Evolutionary conservation across 1,140 invertebrate species (phyloP), one percentile per base, ranked within the genome.

Genomic region (Rhysida immarginata): DNA sequence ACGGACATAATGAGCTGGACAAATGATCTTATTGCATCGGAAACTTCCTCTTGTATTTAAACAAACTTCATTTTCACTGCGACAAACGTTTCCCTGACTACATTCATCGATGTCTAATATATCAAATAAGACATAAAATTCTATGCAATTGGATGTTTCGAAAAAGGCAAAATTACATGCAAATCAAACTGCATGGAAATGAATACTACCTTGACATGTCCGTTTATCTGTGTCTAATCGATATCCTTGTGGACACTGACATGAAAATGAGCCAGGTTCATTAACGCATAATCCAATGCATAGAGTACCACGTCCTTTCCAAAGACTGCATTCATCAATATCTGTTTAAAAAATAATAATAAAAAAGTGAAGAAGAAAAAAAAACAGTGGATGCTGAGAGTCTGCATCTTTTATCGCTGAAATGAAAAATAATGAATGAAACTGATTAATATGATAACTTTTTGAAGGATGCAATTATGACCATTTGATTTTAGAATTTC

Each of bases 51-150:
- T 74, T 0, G 81, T 89, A 68, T 99, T 98, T 53, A 94, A 79
- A 66, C 95, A 99, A 26, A 86, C 81, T 61, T 90, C 81, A 50
- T 85, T 80, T 0, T 68, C 60, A 29, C 77, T 76, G 54, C 75
- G 78, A 58, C 81, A 83, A 1, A 78, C 74, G 11, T 73, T 74
- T 2, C 74, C 75, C 1, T 68, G 68, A n/a, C 75, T 72, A 64
- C 91, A 96, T 70, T 96, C 92, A 66, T 96, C 83, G 59, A 94
- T 83, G 73, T 96, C 91, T 82, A 62, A n/a, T n/a, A n/a, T n/a
- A n/a, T n/a, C n/a, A n/a, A n/a, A n/a, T n/a, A n/a, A n/a, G n/a
- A n/a, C 13, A 21, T 49, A 51, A 48, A 21, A 44, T 59, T 21
- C 35, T 45, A 11, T 14, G 18, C n/a, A 56, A n/a, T n/a, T 53